These are phyloP conservation scores for Pipa parva DNA, from an alignment of 2,113 vertebrate genomes.

Conservation along the genomic window DNA sequence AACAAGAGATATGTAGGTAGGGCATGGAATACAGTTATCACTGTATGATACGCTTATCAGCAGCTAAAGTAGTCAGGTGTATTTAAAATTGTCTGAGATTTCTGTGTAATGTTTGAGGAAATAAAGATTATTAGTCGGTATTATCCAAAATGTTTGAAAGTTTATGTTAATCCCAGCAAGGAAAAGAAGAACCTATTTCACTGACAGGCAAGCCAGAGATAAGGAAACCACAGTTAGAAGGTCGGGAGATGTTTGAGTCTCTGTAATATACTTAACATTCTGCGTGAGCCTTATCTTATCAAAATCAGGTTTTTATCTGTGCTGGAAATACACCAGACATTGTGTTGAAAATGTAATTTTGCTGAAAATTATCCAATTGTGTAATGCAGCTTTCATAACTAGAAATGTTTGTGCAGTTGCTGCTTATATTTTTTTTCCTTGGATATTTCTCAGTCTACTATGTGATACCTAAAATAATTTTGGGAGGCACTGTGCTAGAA, in stretches of 20 bases:
- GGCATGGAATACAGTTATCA: conserved; percentile 18
- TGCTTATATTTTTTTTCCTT: too few relatives aligned
- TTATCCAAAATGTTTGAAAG: conserved; percentile 41
- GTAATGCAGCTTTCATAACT: conserved; percentile 15
- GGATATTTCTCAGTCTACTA: too few relatives aligned
- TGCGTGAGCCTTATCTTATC: conserved; percentile 32
- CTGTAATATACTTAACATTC: conserved; percentile 25
- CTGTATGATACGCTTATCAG: conserved; percentile 25
- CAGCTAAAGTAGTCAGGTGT: conserved; percentile 30
- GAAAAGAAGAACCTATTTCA: conserved; percentile 34
- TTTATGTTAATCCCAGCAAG: conserved; percentile 38
- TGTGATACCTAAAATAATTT: too few relatives aligned
- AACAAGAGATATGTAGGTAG: conserved; percentile 35
- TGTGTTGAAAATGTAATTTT: conserved; percentile 29
- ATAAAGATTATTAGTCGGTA: conserved; percentile 37
- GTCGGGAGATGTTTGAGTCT: conserved; percentile 20
- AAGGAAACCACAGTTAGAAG: conserved; percentile 33
- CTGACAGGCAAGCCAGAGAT: conserved; percentile 33
- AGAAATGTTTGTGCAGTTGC: too few relatives aligned
- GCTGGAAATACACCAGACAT: conserved; percentile 27
- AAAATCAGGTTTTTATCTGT: conserved; percentile 36
- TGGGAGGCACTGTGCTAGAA: too few relatives aligned
- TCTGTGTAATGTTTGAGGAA: conserved; percentile 30
- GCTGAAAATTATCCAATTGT: conserved; percentile 16
- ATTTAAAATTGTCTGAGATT: conserved; percentile 30